Conservation (phyloP, 2,888 invertebrate genomes). For the Loripinus fragilis region DNA sequence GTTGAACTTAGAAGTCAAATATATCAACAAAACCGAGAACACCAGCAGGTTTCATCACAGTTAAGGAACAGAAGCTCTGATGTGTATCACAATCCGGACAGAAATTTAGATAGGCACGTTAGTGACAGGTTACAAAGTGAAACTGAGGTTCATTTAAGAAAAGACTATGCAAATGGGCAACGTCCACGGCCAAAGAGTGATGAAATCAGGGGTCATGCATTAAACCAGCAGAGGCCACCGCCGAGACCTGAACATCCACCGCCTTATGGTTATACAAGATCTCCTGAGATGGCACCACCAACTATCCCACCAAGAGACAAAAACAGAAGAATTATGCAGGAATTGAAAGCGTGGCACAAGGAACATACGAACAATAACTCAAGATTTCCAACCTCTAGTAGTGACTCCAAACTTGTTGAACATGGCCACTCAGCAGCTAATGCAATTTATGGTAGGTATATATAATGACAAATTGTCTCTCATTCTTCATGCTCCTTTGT, state of each 20-base stretch:
- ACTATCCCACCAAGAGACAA: constrained; percentile 73
- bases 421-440: constrained; percentile 30
- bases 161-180: neutral
- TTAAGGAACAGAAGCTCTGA: neutral
- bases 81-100: constrained; percentile 11
- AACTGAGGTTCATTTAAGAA: neutral
- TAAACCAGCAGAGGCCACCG: constrained; percentile 41
- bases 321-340: constrained; percentile 67
- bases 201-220: constrained; percentile 18
- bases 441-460: constrained; percentile 58
- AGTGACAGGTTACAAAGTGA: constrained; percentile 3
- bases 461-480: too few relatives aligned
- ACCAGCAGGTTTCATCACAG: constrained; percentile 3
- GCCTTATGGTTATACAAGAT: constrained; percentile 30
- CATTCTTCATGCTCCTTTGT: too few relatives aligned
- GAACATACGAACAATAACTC: constrained; percentile 49
- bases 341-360: constrained; percentile 76
- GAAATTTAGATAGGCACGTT: neutral
- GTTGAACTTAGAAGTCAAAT: constrained; percentile 56
- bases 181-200: constrained; percentile 29
- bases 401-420: constrained; percentile 60
- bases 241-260: constrained; percentile 63
- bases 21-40: constrained; percentile 21
- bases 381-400: constrained; percentile 42
- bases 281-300: constrained; percentile 57